These are phyloP conservation scores for Hyles euphorbiae DNA, from an alignment of 1,140 invertebrate species.

Conservation along the genomic window DNA sequence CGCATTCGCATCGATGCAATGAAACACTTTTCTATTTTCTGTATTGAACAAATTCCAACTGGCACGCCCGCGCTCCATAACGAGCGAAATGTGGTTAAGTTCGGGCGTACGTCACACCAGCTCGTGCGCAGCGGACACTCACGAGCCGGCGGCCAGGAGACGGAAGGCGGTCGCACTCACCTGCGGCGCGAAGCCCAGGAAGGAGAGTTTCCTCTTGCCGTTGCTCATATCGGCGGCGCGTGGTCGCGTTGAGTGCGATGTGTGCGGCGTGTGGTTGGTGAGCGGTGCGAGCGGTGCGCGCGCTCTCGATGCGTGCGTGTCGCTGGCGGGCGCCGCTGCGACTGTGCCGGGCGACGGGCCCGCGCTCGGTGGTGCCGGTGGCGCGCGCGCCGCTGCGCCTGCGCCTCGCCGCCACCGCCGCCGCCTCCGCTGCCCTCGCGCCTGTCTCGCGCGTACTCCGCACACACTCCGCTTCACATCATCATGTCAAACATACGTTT, in stretches of 20 bases:
- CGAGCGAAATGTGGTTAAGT: too few species aligned
- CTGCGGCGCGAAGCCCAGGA: slow-evolving; percentile 57
- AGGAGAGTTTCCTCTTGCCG: slow-evolving; percentile 60
- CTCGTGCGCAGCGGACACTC: too few species aligned
- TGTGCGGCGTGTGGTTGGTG: slow-evolving; percentile 18
- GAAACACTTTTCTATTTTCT: neutral
- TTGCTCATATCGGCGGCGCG: slow-evolving; percentile 36
- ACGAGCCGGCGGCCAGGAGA: too few species aligned
- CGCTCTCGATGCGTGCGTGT: slow-evolving; percentile 16
- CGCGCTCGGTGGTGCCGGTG: slow-evolving; percentile 3
- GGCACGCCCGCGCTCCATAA: slow-evolving; percentile 1
- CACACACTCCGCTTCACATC: too few species aligned
- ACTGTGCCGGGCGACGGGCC: slow-evolving; percentile 21
- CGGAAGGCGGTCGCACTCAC: slow-evolving; percentile 31
- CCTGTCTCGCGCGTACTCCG: too few species aligned
- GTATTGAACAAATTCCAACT: slow-evolving; percentile 3
- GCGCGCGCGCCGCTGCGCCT: slow-evolving; percentile 11
- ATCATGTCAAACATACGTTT: too few species aligned
- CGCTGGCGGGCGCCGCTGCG: slow-evolving; percentile 25
- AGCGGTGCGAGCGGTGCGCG: slow-evolving; percentile 7
- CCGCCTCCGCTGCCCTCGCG: slow-evolving; percentile 9
- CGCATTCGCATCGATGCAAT: neutral
- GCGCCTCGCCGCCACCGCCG: slow-evolving; percentile 17
- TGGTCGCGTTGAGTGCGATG: slow-evolving; percentile 15
- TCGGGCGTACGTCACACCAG: too few species aligned